These are phyloP conservation scores for Actinernus sp. DNA, from an alignment of 92 coral and sea anemone species.

Conservation along the genomic window DNA sequence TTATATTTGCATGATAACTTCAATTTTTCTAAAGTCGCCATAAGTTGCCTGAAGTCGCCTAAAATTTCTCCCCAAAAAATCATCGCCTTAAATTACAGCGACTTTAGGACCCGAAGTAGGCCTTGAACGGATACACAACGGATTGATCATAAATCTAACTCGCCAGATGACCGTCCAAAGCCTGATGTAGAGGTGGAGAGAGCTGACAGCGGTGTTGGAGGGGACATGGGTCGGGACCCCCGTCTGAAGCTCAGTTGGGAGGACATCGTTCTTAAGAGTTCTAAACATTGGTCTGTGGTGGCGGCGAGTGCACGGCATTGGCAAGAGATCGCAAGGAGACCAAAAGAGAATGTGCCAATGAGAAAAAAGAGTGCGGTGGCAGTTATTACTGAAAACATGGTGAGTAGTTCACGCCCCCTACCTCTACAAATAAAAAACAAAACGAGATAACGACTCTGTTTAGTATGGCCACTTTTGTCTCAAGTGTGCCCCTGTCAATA, in stretches of 20 bases:
- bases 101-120: no score
- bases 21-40: no score
- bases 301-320: conserved; percentile 91
- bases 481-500: not conserved
- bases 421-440: no score
- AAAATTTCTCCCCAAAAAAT: no score
- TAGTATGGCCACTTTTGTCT: no score
- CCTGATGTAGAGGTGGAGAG: conserved; percentile 88
- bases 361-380: conserved; percentile 23
- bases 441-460: no score
- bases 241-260: conserved; percentile 76
- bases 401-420: conserved; percentile 16
- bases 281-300: conserved; percentile 89
- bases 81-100: no score
- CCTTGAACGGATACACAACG: no score
- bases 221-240: conserved; percentile 76
- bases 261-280: conserved; percentile 88
- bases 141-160: no score
- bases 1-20: no score
- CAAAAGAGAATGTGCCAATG: conserved; percentile 25
- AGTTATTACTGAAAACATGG: conserved; percentile 80
- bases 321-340: conserved; percentile 83
- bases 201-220: conserved; percentile 97
- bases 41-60: no score
- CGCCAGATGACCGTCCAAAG: conserved; percentile 52